Percentiles rank a stretch among this genome's conserved stretches.
Conservation (phyloP, 2,797 vertebrate genomes). For the Acomys russatus region DNA sequence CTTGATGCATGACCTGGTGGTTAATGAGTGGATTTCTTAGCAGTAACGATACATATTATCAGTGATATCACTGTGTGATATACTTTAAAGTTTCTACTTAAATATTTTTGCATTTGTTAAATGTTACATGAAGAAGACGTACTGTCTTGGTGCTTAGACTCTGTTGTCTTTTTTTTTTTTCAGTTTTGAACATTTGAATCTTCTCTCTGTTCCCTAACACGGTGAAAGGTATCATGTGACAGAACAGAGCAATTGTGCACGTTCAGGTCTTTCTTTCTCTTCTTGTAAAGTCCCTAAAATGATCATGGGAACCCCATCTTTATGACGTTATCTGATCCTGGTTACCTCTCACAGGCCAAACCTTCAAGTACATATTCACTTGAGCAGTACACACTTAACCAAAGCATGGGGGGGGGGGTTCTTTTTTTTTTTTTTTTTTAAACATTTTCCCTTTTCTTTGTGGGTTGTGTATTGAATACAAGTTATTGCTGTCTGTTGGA, state of each 20-base stretch:
- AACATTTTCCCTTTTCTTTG: conserved; percentile 32
- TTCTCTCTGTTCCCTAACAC: background rate
- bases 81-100: conserved; percentile 26
- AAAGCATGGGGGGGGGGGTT: background rate
- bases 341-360: background rate
- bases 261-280: background rate
- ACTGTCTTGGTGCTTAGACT: conserved; percentile 25
- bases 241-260: background rate
- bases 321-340: background rate
- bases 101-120: conserved; percentile 41
- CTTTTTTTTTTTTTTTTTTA: conserved; percentile 17
- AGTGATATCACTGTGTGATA: background rate
- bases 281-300: background rate
- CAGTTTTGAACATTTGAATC: background rate
- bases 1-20: background rate
- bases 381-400: background rate
- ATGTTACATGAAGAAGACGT: conserved; percentile 29
- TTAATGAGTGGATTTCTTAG: conserved; percentile 43
- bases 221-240: background rate
- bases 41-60: background rate
- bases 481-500: background rate
- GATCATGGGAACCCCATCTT: background rate
- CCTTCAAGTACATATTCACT: background rate
- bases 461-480: background rate
- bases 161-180: background rate